Evolutionary conservation across 2,113 vertebrate genomes (phyloP).

Genomic region (Scartelaos histophorus): DNA sequence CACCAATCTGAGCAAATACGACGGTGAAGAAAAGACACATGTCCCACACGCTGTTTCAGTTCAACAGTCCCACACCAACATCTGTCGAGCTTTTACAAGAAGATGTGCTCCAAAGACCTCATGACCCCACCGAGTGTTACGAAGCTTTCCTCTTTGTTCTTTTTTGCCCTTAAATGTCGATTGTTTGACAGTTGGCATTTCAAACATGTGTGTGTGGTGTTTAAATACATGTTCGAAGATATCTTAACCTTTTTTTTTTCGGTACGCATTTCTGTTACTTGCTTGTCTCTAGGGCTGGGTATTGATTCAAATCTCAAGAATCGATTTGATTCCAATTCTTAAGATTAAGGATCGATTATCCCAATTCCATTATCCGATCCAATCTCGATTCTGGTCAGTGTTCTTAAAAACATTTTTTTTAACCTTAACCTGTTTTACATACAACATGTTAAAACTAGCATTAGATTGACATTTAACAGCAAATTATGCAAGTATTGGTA

Average conservation of each 20-base stretch:
- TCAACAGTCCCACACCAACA: slow-evolving; percentile 14
- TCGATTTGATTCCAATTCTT: no score
- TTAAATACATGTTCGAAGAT: neutral
- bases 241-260: neutral
- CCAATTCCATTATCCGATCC: no score
- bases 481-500: no score
- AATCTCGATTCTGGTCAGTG: no score
- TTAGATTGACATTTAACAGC: no score
- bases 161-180: neutral
- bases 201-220: neutral
- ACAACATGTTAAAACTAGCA: no score
- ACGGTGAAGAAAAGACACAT: slow-evolving; percentile 42
- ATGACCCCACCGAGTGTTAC: slow-evolving; percentile 10
- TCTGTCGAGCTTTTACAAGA: slow-evolving; percentile 15
- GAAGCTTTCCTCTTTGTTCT: neutral
- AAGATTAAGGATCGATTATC: no score
- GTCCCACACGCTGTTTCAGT: slow-evolving; percentile 17
- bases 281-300: no score
- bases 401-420: no score
- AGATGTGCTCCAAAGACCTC: slow-evolving; percentile 2
- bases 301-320: no score
- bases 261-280: neutral
- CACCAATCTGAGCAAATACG: slow-evolving; percentile 39
- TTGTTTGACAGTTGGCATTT: neutral
- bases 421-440: no score